phyloP scores from a whole-genome alignment of 2,888 invertebrate species.

The Ganaspis brasiliensis region DNA sequence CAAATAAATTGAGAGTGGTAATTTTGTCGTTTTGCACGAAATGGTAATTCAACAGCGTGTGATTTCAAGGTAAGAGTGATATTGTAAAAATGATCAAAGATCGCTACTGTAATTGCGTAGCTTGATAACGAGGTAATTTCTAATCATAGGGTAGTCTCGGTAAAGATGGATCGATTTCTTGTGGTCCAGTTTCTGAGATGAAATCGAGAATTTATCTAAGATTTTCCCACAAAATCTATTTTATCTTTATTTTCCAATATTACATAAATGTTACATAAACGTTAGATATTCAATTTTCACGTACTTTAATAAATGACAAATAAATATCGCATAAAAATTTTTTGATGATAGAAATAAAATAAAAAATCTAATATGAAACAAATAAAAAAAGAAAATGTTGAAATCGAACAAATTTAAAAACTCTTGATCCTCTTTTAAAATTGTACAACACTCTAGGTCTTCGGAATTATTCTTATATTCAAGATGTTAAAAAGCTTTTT shows the following conservation, averaged over 20 bases:
- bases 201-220: not conserved
- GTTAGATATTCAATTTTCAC: no score
- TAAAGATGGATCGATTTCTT: slow-evolving; percentile 10
- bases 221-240: no score
- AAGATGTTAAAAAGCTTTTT: not conserved
- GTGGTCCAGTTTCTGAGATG: not conserved
- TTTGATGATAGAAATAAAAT: no score
- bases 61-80: slow-evolving; percentile 29
- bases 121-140: slow-evolving; percentile 54
- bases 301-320: no score
- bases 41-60: slow-evolving; percentile 44
- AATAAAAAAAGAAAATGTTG: not conserved
- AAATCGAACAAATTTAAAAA: not conserved
- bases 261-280: no score
- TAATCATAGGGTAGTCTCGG: slow-evolving; percentile 48
- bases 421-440: not conserved
- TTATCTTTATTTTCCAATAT: no score
- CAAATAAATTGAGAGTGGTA: slow-evolving; percentile 61
- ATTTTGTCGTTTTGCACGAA: slow-evolving; percentile 49
- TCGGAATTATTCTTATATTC: not conserved
- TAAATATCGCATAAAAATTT: no score
- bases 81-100: slow-evolving; percentile 27
- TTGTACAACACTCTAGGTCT: not conserved
- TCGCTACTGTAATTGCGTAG: slow-evolving; percentile 42
- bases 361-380: no score